These are phyloP conservation scores for Coptodon rendalli DNA, from an alignment of 2,113 vertebrate species.

Conservation along the genomic window DNA sequence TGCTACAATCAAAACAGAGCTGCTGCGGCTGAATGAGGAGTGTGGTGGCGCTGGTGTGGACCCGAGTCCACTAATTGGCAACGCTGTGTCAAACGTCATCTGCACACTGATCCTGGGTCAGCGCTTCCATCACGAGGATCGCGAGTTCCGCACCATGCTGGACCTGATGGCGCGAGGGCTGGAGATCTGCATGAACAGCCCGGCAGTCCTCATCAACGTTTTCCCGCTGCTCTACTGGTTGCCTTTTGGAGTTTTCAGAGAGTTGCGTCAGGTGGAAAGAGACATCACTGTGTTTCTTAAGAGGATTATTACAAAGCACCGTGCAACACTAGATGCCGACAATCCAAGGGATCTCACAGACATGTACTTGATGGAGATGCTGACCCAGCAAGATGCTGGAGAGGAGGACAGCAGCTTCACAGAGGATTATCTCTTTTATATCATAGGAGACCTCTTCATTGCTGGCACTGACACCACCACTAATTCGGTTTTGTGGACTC, in stretches of 20 bases:
- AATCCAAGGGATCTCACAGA: constrained; percentile 90
- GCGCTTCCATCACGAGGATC: constrained; percentile 83
- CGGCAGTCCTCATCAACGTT: constrained; percentile 82
- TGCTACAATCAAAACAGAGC: constrained; percentile 77
- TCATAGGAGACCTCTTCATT: constrained; percentile 91
- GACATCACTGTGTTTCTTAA: constrained; percentile 88
- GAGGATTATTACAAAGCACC: constrained; percentile 82
- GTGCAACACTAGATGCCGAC: constrained; percentile 72
- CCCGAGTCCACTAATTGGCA: constrained; percentile 76
- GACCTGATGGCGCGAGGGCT: constrained; percentile 80
- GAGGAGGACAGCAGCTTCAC: constrained; percentile 77
- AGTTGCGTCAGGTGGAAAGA: constrained; percentile 80
- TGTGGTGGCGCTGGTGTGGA: constrained; percentile 57
- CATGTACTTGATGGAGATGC: constrained; percentile 87
- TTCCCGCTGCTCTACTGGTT: constrained; percentile 86
- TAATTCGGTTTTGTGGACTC: constrained; percentile 90
- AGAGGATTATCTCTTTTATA: constrained; percentile 92
- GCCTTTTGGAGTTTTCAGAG: constrained; percentile 84
- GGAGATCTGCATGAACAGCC: constrained; percentile 79
- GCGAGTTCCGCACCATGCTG: constrained; percentile 80
- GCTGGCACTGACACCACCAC: constrained; percentile 96
- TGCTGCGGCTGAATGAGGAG: constrained; percentile 67
- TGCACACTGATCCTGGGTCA: constrained; percentile 86
- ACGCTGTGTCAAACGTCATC: constrained; percentile 88
- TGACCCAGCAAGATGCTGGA: constrained; percentile 61